Conservation (phyloP, 2,797 vertebrate species). For the Falco columbarius region DNA sequence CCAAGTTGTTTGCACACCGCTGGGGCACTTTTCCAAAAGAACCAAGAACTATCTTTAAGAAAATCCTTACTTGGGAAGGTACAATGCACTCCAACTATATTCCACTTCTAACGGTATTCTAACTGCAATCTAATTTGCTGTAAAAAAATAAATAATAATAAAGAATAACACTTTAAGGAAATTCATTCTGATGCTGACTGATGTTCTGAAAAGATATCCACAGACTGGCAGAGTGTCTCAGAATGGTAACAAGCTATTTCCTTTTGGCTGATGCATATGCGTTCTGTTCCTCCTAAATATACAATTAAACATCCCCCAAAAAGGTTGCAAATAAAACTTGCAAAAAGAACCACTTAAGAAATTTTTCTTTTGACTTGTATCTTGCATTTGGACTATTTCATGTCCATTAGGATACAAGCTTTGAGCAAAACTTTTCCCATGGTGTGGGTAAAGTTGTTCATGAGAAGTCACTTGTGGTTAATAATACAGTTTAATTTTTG, state of each 20-base stretch:
- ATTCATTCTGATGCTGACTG: neutral
- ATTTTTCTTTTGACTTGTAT: neutral
- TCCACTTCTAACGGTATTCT: neutral
- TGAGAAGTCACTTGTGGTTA: neutral
- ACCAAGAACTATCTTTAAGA: neutral
- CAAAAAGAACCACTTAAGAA: neutral
- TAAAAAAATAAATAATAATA: neutral
- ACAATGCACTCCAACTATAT: neutral
- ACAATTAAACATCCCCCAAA: neutral
- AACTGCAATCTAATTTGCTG: neutral
- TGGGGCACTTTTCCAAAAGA: neutral
- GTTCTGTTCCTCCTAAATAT: neutral
- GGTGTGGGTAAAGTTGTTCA: neutral
- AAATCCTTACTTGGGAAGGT: neutral
- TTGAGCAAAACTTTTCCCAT: conserved; percentile 7
- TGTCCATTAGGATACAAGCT: neutral
- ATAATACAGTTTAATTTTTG: neutral
- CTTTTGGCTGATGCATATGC: neutral
- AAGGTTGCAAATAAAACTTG: neutral
- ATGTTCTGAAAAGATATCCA: neutral
- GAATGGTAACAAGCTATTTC: neutral
- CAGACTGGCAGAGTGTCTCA: neutral
- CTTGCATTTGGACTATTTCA: neutral
- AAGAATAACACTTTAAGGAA: neutral
- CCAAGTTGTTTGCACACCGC: neutral